Evolutionary conservation across 1,140 invertebrate genomes (phyloP).

Genomic region (Hyles euphorbiae): DNA sequence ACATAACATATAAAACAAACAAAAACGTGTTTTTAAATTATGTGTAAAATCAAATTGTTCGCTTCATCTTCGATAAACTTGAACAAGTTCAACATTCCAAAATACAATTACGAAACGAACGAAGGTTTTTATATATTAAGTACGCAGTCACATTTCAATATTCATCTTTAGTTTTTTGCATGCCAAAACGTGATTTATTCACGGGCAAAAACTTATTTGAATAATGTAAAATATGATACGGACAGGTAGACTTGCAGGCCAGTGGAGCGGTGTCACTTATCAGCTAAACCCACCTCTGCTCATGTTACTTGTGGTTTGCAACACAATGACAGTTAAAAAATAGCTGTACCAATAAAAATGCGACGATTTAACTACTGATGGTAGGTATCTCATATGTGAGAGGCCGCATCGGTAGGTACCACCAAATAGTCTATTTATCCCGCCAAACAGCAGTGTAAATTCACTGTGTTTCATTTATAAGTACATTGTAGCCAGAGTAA

Average conservation of each 20-base stretch:
- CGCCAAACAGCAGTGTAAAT: too few relatives aligned
- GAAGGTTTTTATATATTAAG: background rate
- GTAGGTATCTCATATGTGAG: background rate
- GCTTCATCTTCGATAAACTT: background rate
- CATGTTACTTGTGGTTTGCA: slow-evolving; percentile 28
- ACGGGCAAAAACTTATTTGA: slow-evolving; percentile 16
- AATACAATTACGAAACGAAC: slow-evolving; percentile 4
- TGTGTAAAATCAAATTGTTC: background rate
- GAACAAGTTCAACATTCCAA: background rate
- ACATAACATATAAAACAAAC: too few relatives aligned
- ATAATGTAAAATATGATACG: slow-evolving; percentile 16
- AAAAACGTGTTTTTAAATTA: too few relatives aligned
- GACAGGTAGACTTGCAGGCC: slow-evolving; percentile 15
- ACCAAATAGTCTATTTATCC: too few relatives aligned
- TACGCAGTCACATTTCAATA: background rate
- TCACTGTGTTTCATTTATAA: too few relatives aligned
- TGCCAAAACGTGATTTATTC: slow-evolving; percentile 13
- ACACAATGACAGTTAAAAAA: slow-evolving; percentile 11
- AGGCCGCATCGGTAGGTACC: too few relatives aligned
- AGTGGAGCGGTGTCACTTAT: slow-evolving; percentile 24
- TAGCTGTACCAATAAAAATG: slow-evolving; percentile 3
- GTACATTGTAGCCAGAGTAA: too few relatives aligned
- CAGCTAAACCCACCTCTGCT: slow-evolving; percentile 14
- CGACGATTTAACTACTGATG: slow-evolving; percentile 13
- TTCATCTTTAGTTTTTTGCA: slow-evolving; percentile 5